Percentiles rank a stretch among this genome's conserved stretches.
Conservation (phyloP, 2,113 vertebrate species). For the Rhinopithecus roxellana region DNA sequence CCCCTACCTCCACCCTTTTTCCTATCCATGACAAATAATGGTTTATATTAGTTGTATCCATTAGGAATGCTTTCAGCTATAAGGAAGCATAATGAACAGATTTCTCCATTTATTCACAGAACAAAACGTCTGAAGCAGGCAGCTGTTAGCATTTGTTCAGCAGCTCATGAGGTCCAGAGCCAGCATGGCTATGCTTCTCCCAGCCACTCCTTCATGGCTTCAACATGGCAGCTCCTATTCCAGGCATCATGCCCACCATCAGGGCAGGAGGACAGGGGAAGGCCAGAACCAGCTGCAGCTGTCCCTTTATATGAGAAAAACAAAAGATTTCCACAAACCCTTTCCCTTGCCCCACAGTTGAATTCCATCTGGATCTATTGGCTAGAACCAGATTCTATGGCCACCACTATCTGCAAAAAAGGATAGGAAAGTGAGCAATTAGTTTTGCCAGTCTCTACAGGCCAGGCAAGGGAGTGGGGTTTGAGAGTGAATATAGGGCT, state of each 20-base stretch:
- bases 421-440: background rate
- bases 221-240: constrained; percentile 42
- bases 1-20: too few relatives aligned
- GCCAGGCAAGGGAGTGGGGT: background rate
- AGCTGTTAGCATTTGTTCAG: constrained; percentile 53
- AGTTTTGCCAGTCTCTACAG: background rate
- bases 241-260: constrained; percentile 26
- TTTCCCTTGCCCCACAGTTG: background rate
- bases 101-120: background rate
- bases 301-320: constrained; percentile 57
- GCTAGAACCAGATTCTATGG: background rate
- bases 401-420: background rate
- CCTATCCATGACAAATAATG: background rate
- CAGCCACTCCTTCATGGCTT: background rate
- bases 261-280: constrained; percentile 32
- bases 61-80: background rate
- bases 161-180: background rate
- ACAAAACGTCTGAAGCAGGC: constrained; percentile 26
- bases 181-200: background rate
- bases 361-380: background rate
- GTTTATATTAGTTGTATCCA: background rate
- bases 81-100: background rate
- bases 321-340: background rate
- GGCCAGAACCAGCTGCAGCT: constrained; percentile 52
- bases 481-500: background rate